These are phyloP conservation scores for Semaprochilodus insignis DNA, from an alignment of 2,797 vertebrate genomes.

Conservation along the genomic window DNA sequence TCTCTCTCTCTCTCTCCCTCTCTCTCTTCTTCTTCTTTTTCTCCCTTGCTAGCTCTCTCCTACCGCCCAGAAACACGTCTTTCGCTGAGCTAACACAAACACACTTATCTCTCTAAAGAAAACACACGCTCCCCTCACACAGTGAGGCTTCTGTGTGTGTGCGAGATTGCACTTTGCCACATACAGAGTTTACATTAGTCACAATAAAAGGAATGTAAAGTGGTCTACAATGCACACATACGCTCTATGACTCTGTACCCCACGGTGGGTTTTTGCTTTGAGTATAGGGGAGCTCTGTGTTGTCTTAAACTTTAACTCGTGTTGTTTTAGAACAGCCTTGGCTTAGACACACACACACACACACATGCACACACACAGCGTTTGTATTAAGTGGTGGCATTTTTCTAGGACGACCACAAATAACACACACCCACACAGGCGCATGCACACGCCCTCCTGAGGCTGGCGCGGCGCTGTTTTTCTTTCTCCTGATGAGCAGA, in stretches of 20 bases:
- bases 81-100: conserved; percentile 61
- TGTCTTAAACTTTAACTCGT: conserved; percentile 66
- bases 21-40: conserved; percentile 22
- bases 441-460: background rate
- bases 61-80: conserved; percentile 56
- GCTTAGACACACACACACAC: conserved; percentile 41
- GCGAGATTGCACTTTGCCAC: conserved; percentile 37
- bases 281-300: conserved; percentile 50
- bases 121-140: conserved; percentile 57
- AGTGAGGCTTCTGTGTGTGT: conserved; percentile 36
- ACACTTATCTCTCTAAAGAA: conserved; percentile 64
- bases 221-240: conserved; percentile 39
- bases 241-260: conserved; percentile 31
- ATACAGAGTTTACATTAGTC: conserved; percentile 58
- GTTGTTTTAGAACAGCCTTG: conserved; percentile 67
- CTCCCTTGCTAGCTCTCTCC: conserved; percentile 15
- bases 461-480: conserved; percentile 49
- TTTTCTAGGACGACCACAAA: conserved; percentile 23
- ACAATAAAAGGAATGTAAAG: conserved; percentile 59
- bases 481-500: conserved; percentile 53
- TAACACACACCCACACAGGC: conserved; percentile 17
- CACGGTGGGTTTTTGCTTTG: conserved; percentile 32
- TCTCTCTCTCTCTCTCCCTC: conserved; percentile 22
- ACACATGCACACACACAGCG: conserved; percentile 32
- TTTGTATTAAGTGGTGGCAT: conserved; percentile 41